Base-by-base conservation (phyloP, 1,140 invertebrate genomes). In the Dreissena polymorpha region DNA sequence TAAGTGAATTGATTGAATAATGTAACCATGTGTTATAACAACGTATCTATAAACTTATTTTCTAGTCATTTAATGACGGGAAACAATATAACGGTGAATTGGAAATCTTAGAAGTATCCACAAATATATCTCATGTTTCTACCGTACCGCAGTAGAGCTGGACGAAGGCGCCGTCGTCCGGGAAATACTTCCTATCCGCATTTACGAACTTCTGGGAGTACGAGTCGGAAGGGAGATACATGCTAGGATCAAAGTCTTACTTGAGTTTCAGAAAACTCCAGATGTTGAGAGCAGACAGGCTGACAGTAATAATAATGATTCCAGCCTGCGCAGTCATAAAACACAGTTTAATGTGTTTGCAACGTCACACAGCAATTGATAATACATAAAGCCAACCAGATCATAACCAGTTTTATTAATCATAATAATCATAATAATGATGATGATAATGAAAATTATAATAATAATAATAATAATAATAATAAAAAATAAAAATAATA, bases 211-310 rank as follows among this genome's bases (percentile, higher is more conserved):
- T 89, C 74, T 92, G 94, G n/a, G 95, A 93, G 89, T 96, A 95
- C 7, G 95, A 94, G 63, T 94, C 94, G 85, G 95, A 93, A 0
- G 96, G 95, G 72, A 96, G 93, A 90, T 97, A 96, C 96, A 96
- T 96, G 16, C 93, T 93, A 0, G 95, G 95, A 92, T 97, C 95
- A 91, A 97, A 97, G 92, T 95, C 95, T 90, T 96, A 95, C 90
- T 96, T 94, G 57, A 97, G 91, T 69, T 94, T 91, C 29, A 95
- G 89, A 49, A 94, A 91, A 39, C 95, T 94, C 87, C 94, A 90
- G 65, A 95, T 92, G 88, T 95, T 95, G 81, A 95, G 93, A 50
- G 94, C 94, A 21, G 95, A 93, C 76, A 95, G 91, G 29, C 91
- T 87, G 53, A 95, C n/a, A 10, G 95, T 95, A 71, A 95, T 90